These are phyloP conservation scores for Machaerirhynchus nigripectus DNA, from an alignment of 2,113 vertebrate species.

Conservation along the genomic window DNA sequence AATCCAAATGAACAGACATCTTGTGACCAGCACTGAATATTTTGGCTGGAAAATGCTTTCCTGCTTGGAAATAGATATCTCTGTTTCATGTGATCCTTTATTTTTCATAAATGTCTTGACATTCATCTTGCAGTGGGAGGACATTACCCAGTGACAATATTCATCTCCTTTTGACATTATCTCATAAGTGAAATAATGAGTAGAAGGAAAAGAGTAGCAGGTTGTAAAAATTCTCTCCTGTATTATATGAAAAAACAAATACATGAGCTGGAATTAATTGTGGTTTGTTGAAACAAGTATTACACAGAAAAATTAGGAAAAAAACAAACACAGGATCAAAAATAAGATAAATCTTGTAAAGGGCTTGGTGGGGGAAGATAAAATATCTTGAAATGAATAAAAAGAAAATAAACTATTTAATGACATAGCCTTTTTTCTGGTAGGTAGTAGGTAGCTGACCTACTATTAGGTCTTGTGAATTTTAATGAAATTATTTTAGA, in stretches of 20 bases:
- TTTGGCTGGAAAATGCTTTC: slow-evolving; percentile 56
- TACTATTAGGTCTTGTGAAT: not conserved
- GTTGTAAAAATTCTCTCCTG: not conserved
- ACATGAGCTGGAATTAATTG: not conserved
- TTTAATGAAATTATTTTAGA: not conserved
- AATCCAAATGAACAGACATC: not conserved
- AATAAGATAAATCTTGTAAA: not conserved
- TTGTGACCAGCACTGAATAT: slow-evolving; percentile 11
- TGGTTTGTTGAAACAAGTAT: not conserved
- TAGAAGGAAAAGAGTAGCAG: slow-evolving; percentile 9
- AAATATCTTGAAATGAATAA: not conserved
- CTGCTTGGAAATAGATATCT: slow-evolving; percentile 44
- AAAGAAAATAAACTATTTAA: not conserved
- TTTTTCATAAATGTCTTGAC: slow-evolving; percentile 65
- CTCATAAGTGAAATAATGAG: slow-evolving; percentile 49
- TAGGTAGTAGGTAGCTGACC: not conserved
- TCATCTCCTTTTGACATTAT: slow-evolving; percentile 62
- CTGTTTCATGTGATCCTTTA: slow-evolving; percentile 48
- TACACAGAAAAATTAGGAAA: not conserved
- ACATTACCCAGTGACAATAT: slow-evolving; percentile 47
- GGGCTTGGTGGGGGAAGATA: rapidly evolving
- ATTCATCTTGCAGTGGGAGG: slow-evolving; percentile 58
- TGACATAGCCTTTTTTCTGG: not conserved
- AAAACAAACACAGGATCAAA: not conserved
- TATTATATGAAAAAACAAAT: not conserved